These are phyloP conservation scores for Drosophila recens DNA, from an alignment of 2,888 invertebrate genomes.

Conservation along the genomic window DNA sequence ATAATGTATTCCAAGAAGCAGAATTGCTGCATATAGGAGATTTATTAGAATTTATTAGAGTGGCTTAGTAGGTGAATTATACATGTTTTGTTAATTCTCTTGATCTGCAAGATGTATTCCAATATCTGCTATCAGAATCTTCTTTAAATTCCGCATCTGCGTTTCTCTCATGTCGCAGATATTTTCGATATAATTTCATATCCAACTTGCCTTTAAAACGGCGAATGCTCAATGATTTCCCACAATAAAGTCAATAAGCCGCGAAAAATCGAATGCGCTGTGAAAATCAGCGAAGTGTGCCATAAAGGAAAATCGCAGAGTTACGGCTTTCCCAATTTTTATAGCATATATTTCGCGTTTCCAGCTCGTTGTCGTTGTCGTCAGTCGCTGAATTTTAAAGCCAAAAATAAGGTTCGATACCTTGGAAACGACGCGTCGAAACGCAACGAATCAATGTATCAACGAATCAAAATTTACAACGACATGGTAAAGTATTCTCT, in stretches of 20 bases:
- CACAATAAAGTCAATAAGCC: conserved; percentile 76
- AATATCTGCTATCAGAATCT: too few species aligned
- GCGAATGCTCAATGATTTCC: conserved; percentile 31
- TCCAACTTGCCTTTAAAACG: conserved; percentile 14
- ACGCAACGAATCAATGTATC: conserved; percentile 4
- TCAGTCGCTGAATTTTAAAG: conserved; percentile 49
- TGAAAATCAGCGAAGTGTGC: conserved; percentile 67
- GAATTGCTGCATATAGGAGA: neutral
- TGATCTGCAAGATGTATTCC: too few species aligned
- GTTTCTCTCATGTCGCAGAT: neutral
- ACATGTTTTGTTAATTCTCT: too few species aligned
- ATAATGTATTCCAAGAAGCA: neutral
- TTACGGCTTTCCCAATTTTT: conserved; percentile 61
- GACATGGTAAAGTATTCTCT: conserved; percentile 21
- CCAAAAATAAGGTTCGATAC: neutral
- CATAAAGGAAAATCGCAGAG: conserved; percentile 58
- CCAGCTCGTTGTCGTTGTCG: conserved; percentile 26
- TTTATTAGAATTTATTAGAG: too few species aligned
- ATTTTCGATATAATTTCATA: neutral
- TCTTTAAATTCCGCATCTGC: too few species aligned
- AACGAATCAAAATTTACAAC: conserved; percentile 19
- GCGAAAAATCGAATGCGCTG: conserved; percentile 63
- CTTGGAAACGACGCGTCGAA: conserved; percentile 10
- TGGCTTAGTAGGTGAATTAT: neutral
- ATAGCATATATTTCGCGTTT: conserved; percentile 59